Base-by-base conservation (phyloP, 2,113 vertebrate genomes). In the Tetraodon nigroviridis region DNA sequence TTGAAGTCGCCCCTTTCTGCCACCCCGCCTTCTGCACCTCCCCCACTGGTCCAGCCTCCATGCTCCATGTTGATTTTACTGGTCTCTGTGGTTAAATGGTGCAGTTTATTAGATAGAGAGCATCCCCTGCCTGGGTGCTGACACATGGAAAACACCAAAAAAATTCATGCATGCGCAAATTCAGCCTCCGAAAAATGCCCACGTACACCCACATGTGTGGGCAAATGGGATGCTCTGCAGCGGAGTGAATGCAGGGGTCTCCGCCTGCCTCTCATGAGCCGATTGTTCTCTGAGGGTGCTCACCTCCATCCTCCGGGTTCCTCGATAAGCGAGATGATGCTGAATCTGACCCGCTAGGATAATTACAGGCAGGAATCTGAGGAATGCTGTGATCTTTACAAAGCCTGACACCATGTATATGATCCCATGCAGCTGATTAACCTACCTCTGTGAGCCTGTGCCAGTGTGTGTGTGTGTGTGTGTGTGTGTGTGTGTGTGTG, bases 341-440 rank as follows among this genome's bases (percentile, higher is more conserved):
- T 80, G 62, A 82, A 78, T 84, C 71, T 71, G 60, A 71, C 46
- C 67, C 75, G 76, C 55, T 58, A 61, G 70, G 56, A 56, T 82
- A 82, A 81, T 86, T 77, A 81, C 65, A 74, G 62, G 45, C 50
- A 75, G 79, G 82, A 87, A 87, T 87, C 72, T 79, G 62, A 84
- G 54, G 80, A 87, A 89, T 85, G 85, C 73, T 76, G 72, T 71
- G 84, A 80, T 80, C 70, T 75, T 66, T 78, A 77, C 58, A 67
- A 57, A 61, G 81, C 48, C 67, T 75, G 69, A 86, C 75, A 76
- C 59, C 61, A 81, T 55, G 60, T 77, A 67, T 58, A 78, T 69
- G 64, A 69, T 61, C 73, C 55, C 76, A 66, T 76, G 67, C 51
- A 73, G 69, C 64, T 61, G 71, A 78, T 78, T 75, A 78, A 73